Evolutionary conservation across 2,113 vertebrate genomes (phyloP), one percentile per base, ranked within the genome.

Genomic region (Gavialis gangeticus): DNA sequence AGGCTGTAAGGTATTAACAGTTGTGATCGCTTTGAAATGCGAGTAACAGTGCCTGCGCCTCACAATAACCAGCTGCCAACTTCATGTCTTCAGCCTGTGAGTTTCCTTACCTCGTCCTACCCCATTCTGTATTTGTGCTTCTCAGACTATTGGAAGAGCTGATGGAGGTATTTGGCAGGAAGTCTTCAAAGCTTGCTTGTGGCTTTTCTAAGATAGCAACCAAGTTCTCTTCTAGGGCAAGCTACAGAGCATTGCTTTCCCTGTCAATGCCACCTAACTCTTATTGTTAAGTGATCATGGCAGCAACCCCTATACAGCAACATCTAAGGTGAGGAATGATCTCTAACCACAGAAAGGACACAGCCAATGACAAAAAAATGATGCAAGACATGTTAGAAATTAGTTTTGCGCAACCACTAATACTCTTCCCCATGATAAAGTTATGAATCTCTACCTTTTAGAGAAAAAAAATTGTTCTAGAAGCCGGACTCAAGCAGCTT

Each of bases 251-350:
- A 67, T 30, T 7, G 12, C 28, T 30, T 30, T 18, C 28, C n/a
- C 17, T 67, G 64, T 67, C 28, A 66, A 9, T 15, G 16, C 63
- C 22, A 15, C 12, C 10, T 28, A 24, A 2, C 8, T 6, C 28
- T 63, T 82, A 11, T 55, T 1, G 0, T 85, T 73, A 71, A 91
- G 55, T 0, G 0, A 0, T 1, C 6, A 66, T 30, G 37, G 34
- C 58, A 84, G 21, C 13, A 79, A 4, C 24, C 0, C 4, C 27
- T 4, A 59, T n/a, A 27, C 0, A 87, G 60, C 79, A 94, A 85
- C 84, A 62, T n/a, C n/a, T 73, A 82, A 79, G 62, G 64, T 18
- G 64, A 67, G 59, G 63, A 90, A 88, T 3, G 88, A 85, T 58
- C 83, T 24, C 37, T 60, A 25, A 55, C 80, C 55, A 85, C 59